Percentiles rank a stretch among this genome's conserved stretches.
Conservation (phyloP, 2,113 vertebrate genomes). For the Forbesichthys papilliferus region DNA sequence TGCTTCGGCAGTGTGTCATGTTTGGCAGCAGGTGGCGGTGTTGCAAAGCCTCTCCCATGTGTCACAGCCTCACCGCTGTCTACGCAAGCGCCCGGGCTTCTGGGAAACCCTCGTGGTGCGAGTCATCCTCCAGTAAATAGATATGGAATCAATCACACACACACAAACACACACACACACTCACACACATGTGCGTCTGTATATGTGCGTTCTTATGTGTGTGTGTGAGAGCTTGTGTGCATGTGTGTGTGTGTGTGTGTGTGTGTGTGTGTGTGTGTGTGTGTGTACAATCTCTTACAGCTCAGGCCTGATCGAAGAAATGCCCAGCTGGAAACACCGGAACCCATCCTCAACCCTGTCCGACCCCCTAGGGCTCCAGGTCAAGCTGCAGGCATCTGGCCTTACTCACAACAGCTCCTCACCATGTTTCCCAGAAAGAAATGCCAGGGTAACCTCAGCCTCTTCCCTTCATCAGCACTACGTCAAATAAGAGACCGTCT, state of each 20-base stretch:
- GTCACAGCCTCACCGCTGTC: conserved; percentile 43
- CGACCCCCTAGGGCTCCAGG: too few species aligned
- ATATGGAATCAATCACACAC: conserved; percentile 11
- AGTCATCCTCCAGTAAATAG: conserved; percentile 58
- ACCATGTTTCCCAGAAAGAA: neutral
- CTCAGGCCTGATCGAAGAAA: too few species aligned
- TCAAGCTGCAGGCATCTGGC: too few species aligned
- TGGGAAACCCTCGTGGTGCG: conserved; percentile 66
- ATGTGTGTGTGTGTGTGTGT: conserved; percentile 42
- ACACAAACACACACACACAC: conserved; percentile 9
- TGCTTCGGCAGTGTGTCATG: conserved; percentile 52
- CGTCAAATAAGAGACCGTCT: too few species aligned
- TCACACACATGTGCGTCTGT: conserved; percentile 46
- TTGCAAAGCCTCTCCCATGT: conserved; percentile 72
- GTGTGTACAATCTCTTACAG: conserved; percentile 55
- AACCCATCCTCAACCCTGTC: too few species aligned
- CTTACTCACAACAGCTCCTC: too few species aligned
- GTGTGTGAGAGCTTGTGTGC: neutral
- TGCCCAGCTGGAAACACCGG: too few species aligned
- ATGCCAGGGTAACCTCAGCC: neutral
- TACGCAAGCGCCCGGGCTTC: conserved; percentile 53
- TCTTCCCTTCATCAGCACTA: too few species aligned
- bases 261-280: conserved; percentile 27
- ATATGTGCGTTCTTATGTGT: neutral
- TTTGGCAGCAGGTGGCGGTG: conserved; percentile 59